Evolutionary conservation across 2,797 vertebrate genomes (phyloP).

Genomic region (Pangasius krempfi): DNA sequence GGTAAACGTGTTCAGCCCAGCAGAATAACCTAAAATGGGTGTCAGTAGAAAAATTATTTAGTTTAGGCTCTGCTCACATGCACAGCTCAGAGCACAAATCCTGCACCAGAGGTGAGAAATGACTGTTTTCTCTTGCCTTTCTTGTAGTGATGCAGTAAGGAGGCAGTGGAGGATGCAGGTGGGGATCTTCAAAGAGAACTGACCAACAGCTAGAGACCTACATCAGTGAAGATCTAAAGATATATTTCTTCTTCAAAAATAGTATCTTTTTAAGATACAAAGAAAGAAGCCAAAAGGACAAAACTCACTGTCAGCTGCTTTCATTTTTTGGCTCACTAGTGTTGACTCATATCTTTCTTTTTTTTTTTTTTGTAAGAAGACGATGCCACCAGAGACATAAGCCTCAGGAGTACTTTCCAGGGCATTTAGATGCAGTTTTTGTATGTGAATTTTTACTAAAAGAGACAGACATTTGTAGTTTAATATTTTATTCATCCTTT

Average conservation of each 20-base stretch:
- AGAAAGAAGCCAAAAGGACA: slow-evolving; percentile 32
- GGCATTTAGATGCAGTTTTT: slow-evolving; percentile 10
- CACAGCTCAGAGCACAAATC: not conserved
- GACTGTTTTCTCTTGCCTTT: slow-evolving; percentile 27
- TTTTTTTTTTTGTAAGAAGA: slow-evolving; percentile 6
- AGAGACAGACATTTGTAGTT: slow-evolving; percentile 22
- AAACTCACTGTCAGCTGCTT: slow-evolving; percentile 12
- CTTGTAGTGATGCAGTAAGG: slow-evolving; percentile 41
- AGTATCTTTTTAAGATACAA: slow-evolving; percentile 25
- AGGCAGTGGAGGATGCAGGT: slow-evolving; percentile 29
- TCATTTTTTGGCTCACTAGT: not conserved
- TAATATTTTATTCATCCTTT: slow-evolving; percentile 23
- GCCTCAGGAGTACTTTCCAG: slow-evolving; percentile 30
- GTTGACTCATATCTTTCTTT: not conserved
- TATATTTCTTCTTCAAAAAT: not conserved
- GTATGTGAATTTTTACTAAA: slow-evolving; percentile 21
- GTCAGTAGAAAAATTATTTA: not conserved
- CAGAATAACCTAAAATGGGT: slow-evolving; percentile 10
- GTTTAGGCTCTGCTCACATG: not conserved
- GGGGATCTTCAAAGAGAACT: slow-evolving; percentile 22
- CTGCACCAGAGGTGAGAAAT: slow-evolving; percentile 6
- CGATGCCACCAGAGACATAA: slow-evolving; percentile 30
- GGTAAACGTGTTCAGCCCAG: not conserved
- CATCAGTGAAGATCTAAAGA: slow-evolving; percentile 25
- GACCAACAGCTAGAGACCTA: slow-evolving; percentile 9